A percentile compares a stretch with the other conserved stretches of the same genome.
These are phyloP conservation scores for Urocolius indicus DNA, from an alignment of 2,113 vertebrate genomes.

Conservation along the genomic window DNA sequence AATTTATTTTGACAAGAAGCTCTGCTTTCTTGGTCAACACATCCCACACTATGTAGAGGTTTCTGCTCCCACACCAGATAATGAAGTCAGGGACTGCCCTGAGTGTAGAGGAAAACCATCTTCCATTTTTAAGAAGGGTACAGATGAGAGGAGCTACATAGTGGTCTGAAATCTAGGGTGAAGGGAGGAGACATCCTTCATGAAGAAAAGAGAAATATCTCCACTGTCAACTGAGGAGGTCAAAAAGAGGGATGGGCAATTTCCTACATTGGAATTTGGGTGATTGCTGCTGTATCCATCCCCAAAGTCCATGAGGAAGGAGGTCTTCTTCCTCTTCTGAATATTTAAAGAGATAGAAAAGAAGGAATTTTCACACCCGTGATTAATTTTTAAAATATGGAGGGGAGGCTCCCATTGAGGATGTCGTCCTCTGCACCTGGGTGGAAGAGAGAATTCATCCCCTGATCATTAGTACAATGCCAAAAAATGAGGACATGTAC, in stretches of 20 bases:
- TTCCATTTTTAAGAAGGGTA: not conserved
- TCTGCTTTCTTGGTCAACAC: not conserved
- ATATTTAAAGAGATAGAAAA: not conserved
- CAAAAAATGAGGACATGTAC: not conserved
- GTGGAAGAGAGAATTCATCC: not conserved
- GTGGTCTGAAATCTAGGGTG: not conserved
- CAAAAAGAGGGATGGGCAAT: not conserved
- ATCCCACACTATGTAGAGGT: rapidly evolving
- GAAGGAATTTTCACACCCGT: not conserved
- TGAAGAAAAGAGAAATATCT: not conserved
- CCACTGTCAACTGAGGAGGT: not conserved
- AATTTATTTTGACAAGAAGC: no score
- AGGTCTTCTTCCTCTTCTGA: not conserved
- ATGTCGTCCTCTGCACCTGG: not conserved
- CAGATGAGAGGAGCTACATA: rapidly evolving
- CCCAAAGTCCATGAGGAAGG: not conserved
- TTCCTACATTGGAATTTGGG: not conserved
- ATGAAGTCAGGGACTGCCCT: rapidly evolving
- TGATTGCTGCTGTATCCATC: not conserved
- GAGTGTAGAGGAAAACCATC: not conserved
- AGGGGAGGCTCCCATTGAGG: not conserved
- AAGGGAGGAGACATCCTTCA: not conserved
- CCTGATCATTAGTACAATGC: not conserved
- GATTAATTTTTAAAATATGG: not conserved
- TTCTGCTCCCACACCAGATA: not conserved